Base-by-base conservation (phyloP, 2,113 vertebrate species). In the Podarcis muralis region DNA sequence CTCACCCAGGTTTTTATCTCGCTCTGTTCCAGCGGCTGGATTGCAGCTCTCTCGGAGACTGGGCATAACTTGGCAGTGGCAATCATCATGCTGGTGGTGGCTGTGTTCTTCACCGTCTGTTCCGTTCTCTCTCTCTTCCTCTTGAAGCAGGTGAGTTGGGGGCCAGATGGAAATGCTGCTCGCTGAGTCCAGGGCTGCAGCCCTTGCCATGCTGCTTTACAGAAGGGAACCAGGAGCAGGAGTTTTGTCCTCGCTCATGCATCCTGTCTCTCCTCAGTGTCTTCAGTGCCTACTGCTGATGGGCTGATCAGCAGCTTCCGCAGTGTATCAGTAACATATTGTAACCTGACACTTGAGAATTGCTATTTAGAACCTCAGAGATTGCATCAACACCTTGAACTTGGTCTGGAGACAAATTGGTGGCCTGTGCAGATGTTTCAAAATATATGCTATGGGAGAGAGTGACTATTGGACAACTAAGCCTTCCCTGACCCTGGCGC, bases 61-160 rank as follows among this genome's bases (percentile, higher is more conserved):
- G 8, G 37, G 0, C 0, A 0, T 0, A 97, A 97, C 94, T 0
- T 96, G 92, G 93, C 97, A 0, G 98, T 98, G 90, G 94, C 95
- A 0, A 90, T 98, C 37, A 97, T 99, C 83, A 99, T 99, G 99
- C 98, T 99, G 98, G 97, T 99, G 79, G 98, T 99, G 91, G 98
- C 99, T 1, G 95, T 94, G 0, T 99, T 99, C 95, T 99, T 99
- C 96, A 99, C 98, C 0, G 95, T 98, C 3, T 98, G 98, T 0
- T 97, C 98, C 0, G 91, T 96, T 15, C 96, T 99, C 85, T 97
- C 97, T 0, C 90, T 99, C 92, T 95, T 99, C 93, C 97, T 99
- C 27, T 96, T 99, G 72, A 99, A 99, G 96, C 98, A 97, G 98
- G 99, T 99, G 94, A 91, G 97, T 96, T 16, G 25, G 74, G 69